A percentile compares a stretch with the other conserved stretches of the same genome.
phyloP scores from a whole-genome alignment of 2,888 invertebrate species.

The Hyles lineata region DNA sequence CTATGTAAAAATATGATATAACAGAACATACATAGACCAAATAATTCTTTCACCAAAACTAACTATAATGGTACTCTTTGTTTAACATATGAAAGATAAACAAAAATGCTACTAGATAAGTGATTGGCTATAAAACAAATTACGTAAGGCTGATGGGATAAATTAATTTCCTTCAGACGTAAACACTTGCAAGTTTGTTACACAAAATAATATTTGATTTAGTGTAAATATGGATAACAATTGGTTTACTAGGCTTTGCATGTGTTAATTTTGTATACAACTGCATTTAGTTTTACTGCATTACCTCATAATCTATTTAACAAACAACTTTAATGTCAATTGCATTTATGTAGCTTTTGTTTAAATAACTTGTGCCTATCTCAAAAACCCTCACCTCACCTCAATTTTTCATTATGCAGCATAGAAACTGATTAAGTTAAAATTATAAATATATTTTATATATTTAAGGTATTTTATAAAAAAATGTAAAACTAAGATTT shows the following conservation, averaged over 20 bases:
- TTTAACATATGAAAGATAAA: too few species aligned
- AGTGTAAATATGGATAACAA: background rate
- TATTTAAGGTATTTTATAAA: background rate
- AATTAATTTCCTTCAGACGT: too few species aligned
- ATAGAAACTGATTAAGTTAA: background rate
- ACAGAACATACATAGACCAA: too few species aligned
- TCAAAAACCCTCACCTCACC: background rate
- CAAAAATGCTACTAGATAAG: too few species aligned
- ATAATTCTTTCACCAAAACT: too few species aligned
- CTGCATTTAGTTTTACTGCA: background rate
- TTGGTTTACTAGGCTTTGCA: background rate
- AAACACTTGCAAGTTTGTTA: background rate
- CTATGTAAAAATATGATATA: too few species aligned
- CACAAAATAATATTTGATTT: background rate
- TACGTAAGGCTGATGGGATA: too few species aligned
- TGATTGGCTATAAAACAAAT: too few species aligned
- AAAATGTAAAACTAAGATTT: background rate
- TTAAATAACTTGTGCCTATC: slow-evolving; percentile 8
- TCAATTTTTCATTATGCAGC: background rate
- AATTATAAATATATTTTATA: background rate
- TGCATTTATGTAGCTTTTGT: background rate
- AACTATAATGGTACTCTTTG: too few species aligned
- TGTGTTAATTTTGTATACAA: slow-evolving; percentile 6
- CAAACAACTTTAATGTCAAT: slow-evolving; percentile 7
- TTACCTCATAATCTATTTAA: background rate